Conservation (phyloP, 2,113 vertebrate species). For the Mobula birostris region DNA sequence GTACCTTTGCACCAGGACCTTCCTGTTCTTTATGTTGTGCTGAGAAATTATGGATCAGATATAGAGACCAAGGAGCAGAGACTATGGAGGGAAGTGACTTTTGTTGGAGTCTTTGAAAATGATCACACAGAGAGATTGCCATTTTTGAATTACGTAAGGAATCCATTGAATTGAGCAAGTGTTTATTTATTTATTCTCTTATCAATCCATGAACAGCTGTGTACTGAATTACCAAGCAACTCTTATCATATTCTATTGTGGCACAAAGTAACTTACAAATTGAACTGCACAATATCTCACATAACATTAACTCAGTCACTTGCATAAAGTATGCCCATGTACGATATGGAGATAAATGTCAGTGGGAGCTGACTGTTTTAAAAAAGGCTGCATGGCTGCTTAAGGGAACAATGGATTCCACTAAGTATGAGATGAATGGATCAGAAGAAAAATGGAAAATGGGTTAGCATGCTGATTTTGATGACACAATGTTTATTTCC, state of each 20-base stretch:
- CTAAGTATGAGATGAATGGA: background rate
- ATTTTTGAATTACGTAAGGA: background rate
- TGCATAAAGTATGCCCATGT: background rate
- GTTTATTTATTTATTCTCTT: background rate
- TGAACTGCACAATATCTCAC: background rate
- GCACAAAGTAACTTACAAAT: constrained; percentile 32
- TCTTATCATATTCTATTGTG: constrained; percentile 25
- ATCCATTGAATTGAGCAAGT: background rate
- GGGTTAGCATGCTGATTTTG: background rate
- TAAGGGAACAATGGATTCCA: background rate
- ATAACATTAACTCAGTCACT: background rate
- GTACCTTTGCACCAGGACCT: background rate
- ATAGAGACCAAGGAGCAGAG: background rate
- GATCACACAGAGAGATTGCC: background rate
- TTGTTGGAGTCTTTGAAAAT: background rate
- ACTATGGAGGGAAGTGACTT: background rate
- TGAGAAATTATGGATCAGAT: background rate
- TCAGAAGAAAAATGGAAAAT: background rate
- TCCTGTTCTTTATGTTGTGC: background rate
- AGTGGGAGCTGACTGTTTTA: background rate
- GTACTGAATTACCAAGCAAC: background rate
- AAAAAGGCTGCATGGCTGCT: background rate
- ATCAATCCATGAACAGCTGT: constrained; percentile 15
- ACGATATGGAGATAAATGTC: background rate
- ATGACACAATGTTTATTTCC: background rate